These are phyloP conservation scores for Vulpes ferrilata DNA, from an alignment of 2,113 vertebrate genomes.

Conservation along the genomic window DNA sequence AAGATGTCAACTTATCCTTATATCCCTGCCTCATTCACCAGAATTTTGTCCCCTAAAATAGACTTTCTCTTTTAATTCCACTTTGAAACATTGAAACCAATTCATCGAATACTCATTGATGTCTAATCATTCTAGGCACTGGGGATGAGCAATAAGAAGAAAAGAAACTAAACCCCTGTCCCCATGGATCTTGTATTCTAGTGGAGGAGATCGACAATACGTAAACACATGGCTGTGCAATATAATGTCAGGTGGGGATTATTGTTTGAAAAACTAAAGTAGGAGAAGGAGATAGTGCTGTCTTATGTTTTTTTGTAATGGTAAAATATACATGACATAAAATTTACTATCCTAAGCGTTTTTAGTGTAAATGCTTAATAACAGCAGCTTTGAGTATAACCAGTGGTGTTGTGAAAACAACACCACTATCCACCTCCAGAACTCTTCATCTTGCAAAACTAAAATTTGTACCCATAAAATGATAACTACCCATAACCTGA, in stretches of 20 bases:
- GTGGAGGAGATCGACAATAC: background rate
- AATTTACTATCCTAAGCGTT: background rate
- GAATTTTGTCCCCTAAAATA: background rate
- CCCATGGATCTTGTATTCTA: background rate
- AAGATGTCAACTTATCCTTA: background rate
- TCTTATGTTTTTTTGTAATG: background rate
- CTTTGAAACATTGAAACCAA: background rate
- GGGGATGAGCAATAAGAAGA: background rate
- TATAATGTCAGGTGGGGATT: background rate
- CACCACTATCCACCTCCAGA: background rate
- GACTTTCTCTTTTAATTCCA: background rate
- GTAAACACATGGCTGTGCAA: background rate
- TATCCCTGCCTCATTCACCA: background rate
- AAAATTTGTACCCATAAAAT: background rate
- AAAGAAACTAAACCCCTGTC: background rate
- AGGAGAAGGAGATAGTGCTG: background rate
- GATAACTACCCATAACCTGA: background rate
- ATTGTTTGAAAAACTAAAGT: constrained; percentile 1
- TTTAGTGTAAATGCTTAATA: background rate
- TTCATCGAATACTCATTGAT: background rate
- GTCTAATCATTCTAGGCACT: background rate
- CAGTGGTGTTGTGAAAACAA: background rate
- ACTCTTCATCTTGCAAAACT: background rate
- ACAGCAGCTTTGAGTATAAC: background rate
- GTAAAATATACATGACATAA: background rate